These are phyloP conservation scores for Diacarnus erythraeanus DNA, from an alignment of 37 sponge, comb jelly and placozoan genomes.

Conservation along the genomic window DNA sequence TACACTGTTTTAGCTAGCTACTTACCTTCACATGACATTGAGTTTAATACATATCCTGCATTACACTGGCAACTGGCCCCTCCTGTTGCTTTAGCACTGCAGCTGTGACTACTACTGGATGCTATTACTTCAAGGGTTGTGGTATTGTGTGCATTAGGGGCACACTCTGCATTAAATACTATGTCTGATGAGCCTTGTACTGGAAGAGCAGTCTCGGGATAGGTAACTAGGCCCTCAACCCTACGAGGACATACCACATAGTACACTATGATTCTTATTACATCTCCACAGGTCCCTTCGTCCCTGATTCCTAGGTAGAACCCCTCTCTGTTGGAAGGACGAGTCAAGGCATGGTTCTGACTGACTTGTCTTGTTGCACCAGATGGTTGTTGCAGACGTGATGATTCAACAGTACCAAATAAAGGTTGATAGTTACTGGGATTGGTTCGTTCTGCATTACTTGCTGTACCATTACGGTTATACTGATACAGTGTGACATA, in stretches of 20 bases:
- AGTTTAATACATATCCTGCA: neutral
- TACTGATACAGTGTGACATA: neutral
- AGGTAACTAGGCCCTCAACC: constrained; percentile 4
- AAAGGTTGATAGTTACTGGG: neutral
- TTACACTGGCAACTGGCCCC: neutral
- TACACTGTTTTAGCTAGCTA: neutral
- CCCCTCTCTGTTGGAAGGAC: neutral
- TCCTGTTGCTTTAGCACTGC: neutral
- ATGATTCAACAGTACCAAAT: neutral
- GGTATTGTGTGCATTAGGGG: neutral
- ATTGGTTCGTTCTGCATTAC: neutral
- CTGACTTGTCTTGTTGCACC: too few species aligned
- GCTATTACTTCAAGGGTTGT: neutral
- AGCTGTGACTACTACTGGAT: neutral
- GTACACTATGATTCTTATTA: neutral
- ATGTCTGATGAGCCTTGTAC: too few species aligned
- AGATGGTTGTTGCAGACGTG: neutral
- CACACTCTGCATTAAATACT: neutral
- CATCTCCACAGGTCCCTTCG: neutral
- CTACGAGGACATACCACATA: neutral
- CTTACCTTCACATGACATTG: neutral
- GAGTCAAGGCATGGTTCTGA: neutral
- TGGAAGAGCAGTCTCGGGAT: constrained; percentile 16
- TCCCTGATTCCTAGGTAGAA: constrained; percentile 7
- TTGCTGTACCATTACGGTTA: neutral